Base-by-base conservation (phyloP, 1,140 invertebrate genomes). In the Tachypleus tridentatus region DNA sequence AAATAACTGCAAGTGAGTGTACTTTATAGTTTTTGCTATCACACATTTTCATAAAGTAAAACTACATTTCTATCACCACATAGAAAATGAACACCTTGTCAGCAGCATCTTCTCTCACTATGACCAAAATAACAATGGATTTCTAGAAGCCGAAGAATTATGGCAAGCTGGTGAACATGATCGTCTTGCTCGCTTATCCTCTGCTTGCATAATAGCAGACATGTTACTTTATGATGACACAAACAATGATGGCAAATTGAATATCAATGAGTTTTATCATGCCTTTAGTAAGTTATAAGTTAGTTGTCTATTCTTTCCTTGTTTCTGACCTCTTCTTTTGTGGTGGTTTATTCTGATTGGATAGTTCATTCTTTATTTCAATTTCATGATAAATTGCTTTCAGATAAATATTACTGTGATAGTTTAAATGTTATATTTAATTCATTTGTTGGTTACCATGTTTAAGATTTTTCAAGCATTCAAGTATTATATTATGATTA, bases 21-120 rank as follows among this genome's bases (percentile, higher is more conserved):
- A 29, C 2, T 29, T 29, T 29, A 29, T 29, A 29, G 29, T 29
- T 29, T 29, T 29, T 29, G 2, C 29, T 29, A 29, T 29, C 29
- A 29, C 2, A 29, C 29, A 29, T 29, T 29, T 29, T 29, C 29
- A 29, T 29, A 29, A 29, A 29, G 29, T 29, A 29, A 0, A 29
- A 29, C 29, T 29, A 29, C 29, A 29, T 29, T 29, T 29, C 29
- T 29, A 29, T 29, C 29, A 29, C 29, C 29, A 29, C 2, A 2
- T 54, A 75, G 86, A 85, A 67, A 87, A 87, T 67, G 85, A 87
- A 67, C 87, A 85, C 71, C 75, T 88, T 29, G 85, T 87, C 56
- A 85, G 84, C 66, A 83, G 87, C 72, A 87, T 89, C 84, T 89
- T 88, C 73, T 86, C 84, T 51, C 87, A 88, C 73, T 88, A 86